These are phyloP conservation scores for Odocoileus hemionus DNA, from an alignment of 2,113 vertebrate species.

Conservation along the genomic window DNA sequence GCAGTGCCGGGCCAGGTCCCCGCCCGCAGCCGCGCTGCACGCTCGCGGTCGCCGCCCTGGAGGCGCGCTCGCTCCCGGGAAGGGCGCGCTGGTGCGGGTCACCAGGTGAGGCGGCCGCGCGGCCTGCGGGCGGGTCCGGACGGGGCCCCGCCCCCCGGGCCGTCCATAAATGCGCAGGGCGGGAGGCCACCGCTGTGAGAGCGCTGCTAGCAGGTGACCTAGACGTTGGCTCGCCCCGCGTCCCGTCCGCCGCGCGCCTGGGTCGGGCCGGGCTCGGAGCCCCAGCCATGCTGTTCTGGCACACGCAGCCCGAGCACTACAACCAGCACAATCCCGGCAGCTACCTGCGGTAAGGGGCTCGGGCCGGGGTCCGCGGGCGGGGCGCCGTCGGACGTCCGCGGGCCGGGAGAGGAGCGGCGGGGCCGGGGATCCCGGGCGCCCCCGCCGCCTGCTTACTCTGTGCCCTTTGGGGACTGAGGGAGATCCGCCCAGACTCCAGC, in stretches of 20 bases:
- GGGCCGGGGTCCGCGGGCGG: neutral
- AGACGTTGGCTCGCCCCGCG: neutral
- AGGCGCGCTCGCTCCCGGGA: neutral
- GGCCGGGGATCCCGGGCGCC: neutral
- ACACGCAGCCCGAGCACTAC: conserved; percentile 92
- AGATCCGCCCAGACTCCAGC: neutral
- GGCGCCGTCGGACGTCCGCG: neutral
- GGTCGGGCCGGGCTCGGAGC: conserved; percentile 11
- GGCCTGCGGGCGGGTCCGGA: neutral
- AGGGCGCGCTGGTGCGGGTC: neutral
- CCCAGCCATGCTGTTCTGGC: conserved; percentile 91
- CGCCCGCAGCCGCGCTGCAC: neutral
- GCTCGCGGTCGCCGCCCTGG: accelerated
- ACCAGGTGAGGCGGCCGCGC: neutral
- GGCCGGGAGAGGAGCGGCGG: neutral
- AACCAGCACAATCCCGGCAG: conserved; percentile 86
- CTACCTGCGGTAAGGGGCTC: conserved; percentile 88
- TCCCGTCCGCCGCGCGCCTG: neutral
- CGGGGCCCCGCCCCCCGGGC: neutral
- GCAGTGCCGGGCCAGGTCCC: neutral
- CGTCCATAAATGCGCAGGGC: neutral
- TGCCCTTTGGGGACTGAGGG: neutral
- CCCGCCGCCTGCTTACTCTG: accelerated
- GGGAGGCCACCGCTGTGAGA: accelerated
- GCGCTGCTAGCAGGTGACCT: neutral